A percentile compares a stretch with the other conserved stretches of the same genome.
These are phyloP conservation scores for Danaus melanippus DNA, from an alignment of 1,140 invertebrate species.

Conservation along the genomic window DNA sequence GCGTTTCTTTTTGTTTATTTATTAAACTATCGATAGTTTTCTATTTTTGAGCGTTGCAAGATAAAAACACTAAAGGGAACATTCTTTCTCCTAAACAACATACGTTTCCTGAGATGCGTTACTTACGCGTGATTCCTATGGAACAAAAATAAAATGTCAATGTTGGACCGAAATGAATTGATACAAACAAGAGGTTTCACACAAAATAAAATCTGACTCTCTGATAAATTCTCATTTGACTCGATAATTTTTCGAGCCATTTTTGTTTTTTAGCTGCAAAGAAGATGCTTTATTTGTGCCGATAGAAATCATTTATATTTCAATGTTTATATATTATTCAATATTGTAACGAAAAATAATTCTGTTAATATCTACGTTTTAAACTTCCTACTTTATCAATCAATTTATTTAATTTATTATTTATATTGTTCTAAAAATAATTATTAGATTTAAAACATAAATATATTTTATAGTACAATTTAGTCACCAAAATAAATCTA, in stretches of 20 bases:
- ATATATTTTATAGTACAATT: background rate
- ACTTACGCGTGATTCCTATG: constrained; percentile 74
- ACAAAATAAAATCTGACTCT: background rate
- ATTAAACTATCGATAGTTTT: constrained; percentile 13
- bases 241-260: too few species aligned
- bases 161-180: constrained; percentile 46
- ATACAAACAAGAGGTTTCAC: constrained; percentile 18
- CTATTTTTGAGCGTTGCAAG: constrained; percentile 23
- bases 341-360: too few species aligned
- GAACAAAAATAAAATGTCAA: constrained; percentile 67
- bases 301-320: constrained; percentile 3
- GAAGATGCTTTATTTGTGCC: background rate
- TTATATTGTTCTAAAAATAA: too few species aligned
- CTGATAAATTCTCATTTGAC: too few species aligned
- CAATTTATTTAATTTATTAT: too few species aligned
- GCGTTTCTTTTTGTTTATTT: constrained; percentile 14
- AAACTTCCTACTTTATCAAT: too few species aligned
- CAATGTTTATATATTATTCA: too few species aligned
- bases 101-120: constrained; percentile 55
- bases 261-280: too few species aligned
- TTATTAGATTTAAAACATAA: too few species aligned
- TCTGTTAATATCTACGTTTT: too few species aligned
- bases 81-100: constrained; percentile 54
- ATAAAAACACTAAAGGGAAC: constrained; percentile 52
- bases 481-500: constrained; percentile 3